Evolutionary conservation across 2,113 vertebrate genomes (phyloP).

Genomic region (Rhinolophus ferrumequinum): DNA sequence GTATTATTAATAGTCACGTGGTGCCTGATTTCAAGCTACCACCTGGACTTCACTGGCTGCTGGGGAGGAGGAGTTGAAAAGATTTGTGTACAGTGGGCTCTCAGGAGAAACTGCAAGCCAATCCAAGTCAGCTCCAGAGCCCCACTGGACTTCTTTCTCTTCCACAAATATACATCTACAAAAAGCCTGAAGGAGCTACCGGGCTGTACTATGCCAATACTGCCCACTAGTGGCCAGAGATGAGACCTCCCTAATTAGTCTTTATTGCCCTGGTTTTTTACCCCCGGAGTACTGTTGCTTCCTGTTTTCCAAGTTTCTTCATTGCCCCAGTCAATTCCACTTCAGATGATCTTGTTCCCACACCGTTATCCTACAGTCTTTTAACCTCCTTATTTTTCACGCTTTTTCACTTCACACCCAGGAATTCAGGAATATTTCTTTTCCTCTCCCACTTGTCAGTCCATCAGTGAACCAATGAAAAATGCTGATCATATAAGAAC

Average conservation of each 20-base stretch:
- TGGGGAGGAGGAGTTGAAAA: not conserved
- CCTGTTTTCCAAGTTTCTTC: not conserved
- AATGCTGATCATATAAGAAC: not conserved
- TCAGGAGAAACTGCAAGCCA: not conserved
- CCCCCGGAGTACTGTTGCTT: not conserved
- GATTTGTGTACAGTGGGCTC: not conserved
- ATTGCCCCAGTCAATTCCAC: not conserved
- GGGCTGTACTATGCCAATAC: not conserved
- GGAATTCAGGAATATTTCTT: not conserved
- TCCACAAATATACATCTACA: not conserved
- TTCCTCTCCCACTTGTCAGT: not conserved
- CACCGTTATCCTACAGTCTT: not conserved
- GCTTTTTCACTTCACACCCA: not conserved
- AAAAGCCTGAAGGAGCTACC: not conserved
- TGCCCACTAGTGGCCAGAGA: not conserved
- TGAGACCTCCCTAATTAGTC: not conserved
- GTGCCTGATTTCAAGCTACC: not conserved
- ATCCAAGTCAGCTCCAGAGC: rapidly evolving
- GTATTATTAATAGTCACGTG: not conserved
- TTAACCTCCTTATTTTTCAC: not conserved
- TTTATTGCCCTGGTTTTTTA: not conserved
- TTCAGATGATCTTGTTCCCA: not conserved
- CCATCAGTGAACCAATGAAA: not conserved
- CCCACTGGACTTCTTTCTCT: not conserved
- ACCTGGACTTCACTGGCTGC: not conserved